These are phyloP conservation scores for Pyrochroa serraticornis DNA, from an alignment of 2,888 invertebrate genomes.

Conservation along the genomic window DNA sequence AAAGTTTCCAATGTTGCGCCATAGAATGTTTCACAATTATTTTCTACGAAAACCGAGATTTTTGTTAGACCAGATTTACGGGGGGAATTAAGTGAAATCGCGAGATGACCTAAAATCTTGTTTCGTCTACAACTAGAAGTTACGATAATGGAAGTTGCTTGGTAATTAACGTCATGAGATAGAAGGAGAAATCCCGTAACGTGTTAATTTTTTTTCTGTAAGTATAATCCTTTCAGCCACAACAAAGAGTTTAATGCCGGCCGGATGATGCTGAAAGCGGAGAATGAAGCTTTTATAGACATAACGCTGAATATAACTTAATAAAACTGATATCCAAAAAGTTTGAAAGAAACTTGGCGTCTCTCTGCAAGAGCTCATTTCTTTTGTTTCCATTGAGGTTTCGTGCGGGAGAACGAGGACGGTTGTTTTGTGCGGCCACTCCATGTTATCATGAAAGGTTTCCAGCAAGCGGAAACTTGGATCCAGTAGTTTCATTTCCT, in stretches of 20 bases:
- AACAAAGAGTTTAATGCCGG: constrained; percentile 13
- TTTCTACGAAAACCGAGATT: constrained; percentile 10
- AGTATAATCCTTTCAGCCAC: constrained; percentile 11
- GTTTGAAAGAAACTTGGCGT: constrained; percentile 25
- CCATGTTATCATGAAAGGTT: constrained; percentile 24
- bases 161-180: neutral
- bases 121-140: neutral
- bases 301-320: constrained; percentile 23
- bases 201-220: constrained; percentile 9
- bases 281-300: constrained; percentile 27
- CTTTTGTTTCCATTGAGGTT: constrained; percentile 31
- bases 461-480: constrained; percentile 22
- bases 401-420: constrained; percentile 16
- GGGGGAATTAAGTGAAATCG: no score
- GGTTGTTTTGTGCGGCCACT: constrained; percentile 28
- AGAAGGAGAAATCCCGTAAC: neutral
- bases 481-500: constrained; percentile 14
- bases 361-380: constrained; percentile 28
- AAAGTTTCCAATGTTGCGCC: constrained; percentile 19
- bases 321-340: constrained; percentile 24
- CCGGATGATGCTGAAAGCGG: constrained; percentile 20
- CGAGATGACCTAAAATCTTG: no score
- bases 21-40: constrained; percentile 29
- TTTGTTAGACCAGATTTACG: constrained; percentile 15
- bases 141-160: neutral